phyloP scores from a whole-genome alignment of 2,797 vertebrate species.

The Paguma larvata region DNA sequence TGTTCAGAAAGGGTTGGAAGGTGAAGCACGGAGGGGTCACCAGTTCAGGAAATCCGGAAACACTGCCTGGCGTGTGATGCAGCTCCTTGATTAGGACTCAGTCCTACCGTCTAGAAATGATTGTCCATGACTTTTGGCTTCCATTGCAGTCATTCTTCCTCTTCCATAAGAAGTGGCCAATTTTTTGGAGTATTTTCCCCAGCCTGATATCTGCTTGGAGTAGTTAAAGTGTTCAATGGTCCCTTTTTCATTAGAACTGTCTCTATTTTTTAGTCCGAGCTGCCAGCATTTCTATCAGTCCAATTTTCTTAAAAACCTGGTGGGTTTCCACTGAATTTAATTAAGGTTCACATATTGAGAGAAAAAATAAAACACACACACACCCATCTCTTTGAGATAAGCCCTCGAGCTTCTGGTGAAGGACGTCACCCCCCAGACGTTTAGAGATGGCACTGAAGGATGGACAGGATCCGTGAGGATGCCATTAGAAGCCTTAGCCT shows the following conservation, averaged over 20 bases:
- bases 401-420: background rate
- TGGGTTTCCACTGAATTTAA: background rate
- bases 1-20: background rate
- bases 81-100: background rate
- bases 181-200: background rate
- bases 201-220: background rate
- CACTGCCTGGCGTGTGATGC: too few species aligned
- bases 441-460: background rate
- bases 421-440: background rate
- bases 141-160: background rate
- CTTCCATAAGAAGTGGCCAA: background rate
- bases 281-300: background rate
- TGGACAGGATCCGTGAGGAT: background rate
- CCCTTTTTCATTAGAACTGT: background rate
- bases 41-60: background rate
- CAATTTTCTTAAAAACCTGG: background rate
- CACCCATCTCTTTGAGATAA: background rate
- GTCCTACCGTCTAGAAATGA: background rate
- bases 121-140: background rate
- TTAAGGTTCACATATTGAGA: background rate
- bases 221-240: background rate
- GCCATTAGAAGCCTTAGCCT: background rate
- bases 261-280: background rate
- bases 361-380: background rate
- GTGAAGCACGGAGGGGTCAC: background rate